Conservation (phyloP, 2,797 vertebrate genomes). For the Pygocentrus nattereri region DNA sequence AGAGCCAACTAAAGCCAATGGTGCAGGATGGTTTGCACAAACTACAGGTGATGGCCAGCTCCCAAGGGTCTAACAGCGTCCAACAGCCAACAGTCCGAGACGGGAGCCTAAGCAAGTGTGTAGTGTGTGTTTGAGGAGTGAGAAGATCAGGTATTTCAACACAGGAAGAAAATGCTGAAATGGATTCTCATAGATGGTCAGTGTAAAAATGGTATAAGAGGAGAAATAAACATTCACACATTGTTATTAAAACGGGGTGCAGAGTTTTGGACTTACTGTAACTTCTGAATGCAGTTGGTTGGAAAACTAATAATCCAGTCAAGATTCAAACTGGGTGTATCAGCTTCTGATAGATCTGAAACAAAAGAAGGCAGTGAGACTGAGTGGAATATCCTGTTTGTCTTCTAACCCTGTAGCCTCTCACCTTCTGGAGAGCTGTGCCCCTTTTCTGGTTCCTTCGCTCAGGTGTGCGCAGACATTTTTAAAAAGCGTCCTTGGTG, state of each 20-base stretch:
- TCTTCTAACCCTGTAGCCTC: not conserved
- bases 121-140: not conserved
- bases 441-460: not conserved
- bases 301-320: not conserved
- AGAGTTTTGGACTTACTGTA: not conserved
- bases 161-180: not conserved
- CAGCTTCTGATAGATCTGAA: not conserved
- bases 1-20: too few species aligned
- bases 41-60: too few species aligned
- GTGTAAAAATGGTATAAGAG: not conserved
- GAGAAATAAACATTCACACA: too few species aligned
- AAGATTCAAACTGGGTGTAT: not conserved
- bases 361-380: not conserved
- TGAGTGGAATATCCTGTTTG: not conserved
- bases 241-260: not conserved
- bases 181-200: not conserved
- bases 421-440: not conserved
- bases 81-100: too few species aligned
- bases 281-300: not conserved
- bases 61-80: too few species aligned
- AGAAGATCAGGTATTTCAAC: not conserved
- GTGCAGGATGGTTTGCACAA: too few species aligned
- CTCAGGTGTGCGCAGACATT: constrained; percentile 20
- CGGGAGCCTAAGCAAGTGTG: not conserved
- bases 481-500: not conserved